Evolutionary conservation across 2,888 invertebrate genomes (phyloP), one percentile per base, ranked within the genome.

Genomic region (Ophioninae sp.): DNA sequence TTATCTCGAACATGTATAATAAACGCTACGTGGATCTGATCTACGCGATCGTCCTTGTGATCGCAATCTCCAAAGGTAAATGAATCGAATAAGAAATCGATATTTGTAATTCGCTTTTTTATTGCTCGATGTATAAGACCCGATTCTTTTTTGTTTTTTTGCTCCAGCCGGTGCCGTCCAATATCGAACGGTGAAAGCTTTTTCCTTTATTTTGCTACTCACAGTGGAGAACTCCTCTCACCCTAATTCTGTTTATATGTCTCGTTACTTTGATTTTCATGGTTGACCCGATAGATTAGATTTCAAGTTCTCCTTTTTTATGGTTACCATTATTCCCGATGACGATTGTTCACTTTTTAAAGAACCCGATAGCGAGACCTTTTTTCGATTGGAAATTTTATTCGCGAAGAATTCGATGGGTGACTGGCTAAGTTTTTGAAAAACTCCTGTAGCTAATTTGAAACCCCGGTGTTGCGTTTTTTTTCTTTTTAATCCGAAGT

Each of bases 21-120:
- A 81, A 68, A 84, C 81, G 84, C 30, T 74, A 74, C 41, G 30
- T 79, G 81, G 79, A 84, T 58, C 41, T 81, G 58, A 30, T 79
- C 79, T 79, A 64, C 68, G 79, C 84, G 76, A 84, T 84, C 39
- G 79, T 81, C 68, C 63, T 84, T 76, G 39, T 84, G 39, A 73
- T 84, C 61, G 79, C 67, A 64, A 81, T 84, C 39, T 81, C 67
- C 76, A 79, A 76, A 84, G 84, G 84, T 84, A 79, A 81, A 30
- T 23, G 44, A 56, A 13, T 51, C 6, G 51, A 51, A 7, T 20
- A 39, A 9, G 30, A 1, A n/a, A 59, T 23, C 6, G 2, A 58
- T 20, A 59, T 44, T 22, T 73, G 44, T 23, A 20, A 39, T 9
- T 23, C 64, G 61, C 64, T 22, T 58, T 56, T 78, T 37, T 51